Conservation (phyloP, 2,888 invertebrate genomes). For the Phyto melanocephala region DNA sequence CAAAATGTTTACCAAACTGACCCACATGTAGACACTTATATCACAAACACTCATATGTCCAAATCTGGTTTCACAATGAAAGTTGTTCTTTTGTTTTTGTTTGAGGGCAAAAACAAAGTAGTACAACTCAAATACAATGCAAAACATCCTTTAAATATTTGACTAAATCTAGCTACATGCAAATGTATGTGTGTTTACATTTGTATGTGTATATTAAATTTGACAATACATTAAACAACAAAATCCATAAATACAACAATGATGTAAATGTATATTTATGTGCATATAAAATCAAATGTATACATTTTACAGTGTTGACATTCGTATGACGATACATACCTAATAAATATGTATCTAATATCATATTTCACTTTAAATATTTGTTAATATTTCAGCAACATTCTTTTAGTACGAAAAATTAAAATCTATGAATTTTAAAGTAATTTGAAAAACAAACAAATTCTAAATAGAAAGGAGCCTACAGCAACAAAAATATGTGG, state of each 20-base stretch:
- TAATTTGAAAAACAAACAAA: not conserved
- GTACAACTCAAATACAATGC: not conserved
- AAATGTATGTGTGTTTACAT: not conserved
- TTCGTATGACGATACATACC: not conserved
- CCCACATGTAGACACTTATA: conserved; percentile 48
- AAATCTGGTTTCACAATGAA: not conserved
- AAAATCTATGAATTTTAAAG: not conserved
- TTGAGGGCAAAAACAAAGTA: not conserved
- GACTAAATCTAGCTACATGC: not conserved
- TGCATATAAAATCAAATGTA: too few species aligned
- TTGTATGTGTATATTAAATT: not conserved
- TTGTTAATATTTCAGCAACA: too few species aligned
- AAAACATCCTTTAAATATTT: conserved; percentile 29
- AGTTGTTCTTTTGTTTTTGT: conserved; percentile 8
- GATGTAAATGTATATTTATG: not conserved
- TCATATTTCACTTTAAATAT: too few species aligned
- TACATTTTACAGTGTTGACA: not conserved
- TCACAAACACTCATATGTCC: not conserved
- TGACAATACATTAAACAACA: not conserved
- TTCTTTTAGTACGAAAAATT: not conserved
- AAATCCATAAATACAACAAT: not conserved
- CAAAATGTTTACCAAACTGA: conserved; percentile 65
- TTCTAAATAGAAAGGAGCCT: not conserved
- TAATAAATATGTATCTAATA: not conserved
- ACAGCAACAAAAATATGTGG: not conserved